Percentiles rank a stretch among this genome's conserved stretches.
Evolutionary conservation across 2,797 vertebrate genomes (phyloP).

Genomic region (Heteromormyrus szaboi): DNA sequence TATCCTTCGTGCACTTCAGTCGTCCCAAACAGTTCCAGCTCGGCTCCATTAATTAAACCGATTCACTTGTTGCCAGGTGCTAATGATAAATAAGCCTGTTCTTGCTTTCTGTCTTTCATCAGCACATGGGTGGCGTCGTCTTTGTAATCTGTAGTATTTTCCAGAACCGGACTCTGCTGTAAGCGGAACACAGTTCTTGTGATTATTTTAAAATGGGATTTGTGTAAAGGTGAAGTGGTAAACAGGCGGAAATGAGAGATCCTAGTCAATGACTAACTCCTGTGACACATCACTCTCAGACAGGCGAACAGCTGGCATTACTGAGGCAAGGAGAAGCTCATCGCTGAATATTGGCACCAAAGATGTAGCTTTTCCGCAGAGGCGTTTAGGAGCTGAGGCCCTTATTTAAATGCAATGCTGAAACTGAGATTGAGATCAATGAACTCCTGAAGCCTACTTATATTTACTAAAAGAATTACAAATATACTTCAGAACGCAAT

Average conservation of each 20-base stretch:
- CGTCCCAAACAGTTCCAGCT: not conserved
- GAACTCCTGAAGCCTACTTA: not conserved
- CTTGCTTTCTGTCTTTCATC: not conserved
- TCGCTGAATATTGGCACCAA: not conserved
- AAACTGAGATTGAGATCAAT: not conserved
- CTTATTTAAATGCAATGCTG: not conserved
- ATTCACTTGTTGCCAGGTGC: not conserved
- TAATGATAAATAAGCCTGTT: not conserved
- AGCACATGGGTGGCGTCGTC: not conserved
- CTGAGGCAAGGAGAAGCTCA: not conserved
- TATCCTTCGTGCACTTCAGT: not conserved
- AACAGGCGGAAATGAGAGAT: not conserved
- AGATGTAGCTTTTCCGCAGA: not conserved
- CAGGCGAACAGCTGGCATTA: not conserved
- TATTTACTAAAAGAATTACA: not conserved
- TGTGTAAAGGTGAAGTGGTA: not conserved
- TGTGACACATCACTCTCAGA: not conserved
- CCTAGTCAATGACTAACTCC: not conserved
- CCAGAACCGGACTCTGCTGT: not conserved
- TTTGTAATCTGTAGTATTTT: not conserved
- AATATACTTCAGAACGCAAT: not conserved
- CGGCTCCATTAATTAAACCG: not conserved
- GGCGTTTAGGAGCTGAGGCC: not conserved
- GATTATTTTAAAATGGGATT: not conserved
- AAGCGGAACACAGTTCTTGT: not conserved